phyloP scores from a whole-genome alignment of 2,888 invertebrate genomes.

The Calliscelio sp. region DNA sequence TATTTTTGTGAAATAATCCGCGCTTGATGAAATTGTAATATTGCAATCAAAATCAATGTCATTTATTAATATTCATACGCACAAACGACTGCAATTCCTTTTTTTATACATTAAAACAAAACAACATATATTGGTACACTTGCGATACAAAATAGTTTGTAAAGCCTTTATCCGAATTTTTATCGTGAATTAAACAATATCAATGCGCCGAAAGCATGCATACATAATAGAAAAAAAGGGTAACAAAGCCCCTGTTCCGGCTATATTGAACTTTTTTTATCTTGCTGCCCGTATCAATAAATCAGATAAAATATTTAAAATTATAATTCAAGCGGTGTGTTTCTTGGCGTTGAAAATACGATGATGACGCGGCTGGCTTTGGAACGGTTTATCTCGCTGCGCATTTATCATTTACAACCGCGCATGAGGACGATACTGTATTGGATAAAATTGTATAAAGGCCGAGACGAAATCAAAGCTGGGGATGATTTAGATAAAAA shows the following conservation, averaged over 20 bases:
- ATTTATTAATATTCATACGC: no score
- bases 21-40: no score
- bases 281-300: constrained; percentile 8
- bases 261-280: background rate
- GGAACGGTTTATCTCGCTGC: constrained; percentile 23
- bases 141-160: no score
- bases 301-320: constrained; percentile 46
- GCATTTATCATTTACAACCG: constrained; percentile 47
- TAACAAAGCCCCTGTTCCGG: background rate
- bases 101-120: no score
- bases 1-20: no score
- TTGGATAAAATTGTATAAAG: constrained; percentile 36
- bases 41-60: no score
- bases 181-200: constrained; percentile 1
- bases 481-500: constrained; percentile 35
- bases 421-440: background rate
- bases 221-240: background rate
- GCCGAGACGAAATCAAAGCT: constrained; percentile 21
- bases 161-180: background rate
- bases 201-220: background rate
- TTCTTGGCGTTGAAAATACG: constrained; percentile 32
- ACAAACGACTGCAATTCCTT: no score
- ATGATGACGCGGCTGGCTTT: constrained; percentile 27
- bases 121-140: no score
- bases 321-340: constrained; percentile 21